phyloP scores from a whole-genome alignment of 2,113 vertebrate genomes.

The Engraulis encrasicolus region DNA sequence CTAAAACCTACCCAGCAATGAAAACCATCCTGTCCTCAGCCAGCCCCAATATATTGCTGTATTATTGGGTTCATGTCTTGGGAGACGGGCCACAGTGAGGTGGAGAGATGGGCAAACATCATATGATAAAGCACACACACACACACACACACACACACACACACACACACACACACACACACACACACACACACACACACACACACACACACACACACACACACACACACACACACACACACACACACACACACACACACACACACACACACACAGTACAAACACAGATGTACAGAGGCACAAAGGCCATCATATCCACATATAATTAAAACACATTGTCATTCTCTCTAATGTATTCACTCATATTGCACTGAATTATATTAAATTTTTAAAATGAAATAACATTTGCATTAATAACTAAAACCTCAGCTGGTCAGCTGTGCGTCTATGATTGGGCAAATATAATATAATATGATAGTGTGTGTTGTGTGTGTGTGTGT shows the following conservation, averaged over 20 bases:
- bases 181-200: neutral
- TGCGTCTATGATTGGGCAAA: neutral
- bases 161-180: neutral
- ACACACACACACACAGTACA: neutral
- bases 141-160: neutral
- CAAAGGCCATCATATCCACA: neutral
- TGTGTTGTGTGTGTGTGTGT: neutral
- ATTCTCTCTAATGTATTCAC: neutral
- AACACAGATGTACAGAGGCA: neutral
- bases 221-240: neutral
- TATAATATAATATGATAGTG: too few species aligned
- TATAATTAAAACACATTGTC: too few species aligned
- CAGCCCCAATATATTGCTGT: neutral
- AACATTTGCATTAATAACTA: neutral
- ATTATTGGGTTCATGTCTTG: neutral
- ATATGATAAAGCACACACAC: neutral
- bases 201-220: too few species aligned
- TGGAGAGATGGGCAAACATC: neutral
- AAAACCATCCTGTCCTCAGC: neutral
- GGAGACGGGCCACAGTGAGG: neutral
- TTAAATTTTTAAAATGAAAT: neutral
- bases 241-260: neutral
- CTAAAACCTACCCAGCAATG: neutral
- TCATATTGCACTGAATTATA: neutral
- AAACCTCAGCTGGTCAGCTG: neutral